phyloP scores from a whole-genome alignment of 2,888 invertebrate genomes.

The Bedellia somnulentella region DNA sequence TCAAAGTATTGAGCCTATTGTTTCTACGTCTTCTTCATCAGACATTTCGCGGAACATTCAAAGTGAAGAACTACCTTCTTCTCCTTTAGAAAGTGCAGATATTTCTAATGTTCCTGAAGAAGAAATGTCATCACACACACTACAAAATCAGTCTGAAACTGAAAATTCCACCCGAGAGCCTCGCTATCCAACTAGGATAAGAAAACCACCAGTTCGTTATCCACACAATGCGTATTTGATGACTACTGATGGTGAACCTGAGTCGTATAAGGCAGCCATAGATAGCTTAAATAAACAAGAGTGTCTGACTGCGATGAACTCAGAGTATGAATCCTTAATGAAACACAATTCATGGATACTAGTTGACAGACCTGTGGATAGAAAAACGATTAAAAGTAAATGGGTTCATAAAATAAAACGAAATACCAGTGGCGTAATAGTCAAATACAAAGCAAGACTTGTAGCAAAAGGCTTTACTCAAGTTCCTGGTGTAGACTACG shows the following conservation, averaged over 20 bases:
- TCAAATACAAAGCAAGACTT: too few species aligned
- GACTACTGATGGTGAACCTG: neutral
- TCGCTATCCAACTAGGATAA: neutral
- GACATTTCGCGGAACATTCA: neutral
- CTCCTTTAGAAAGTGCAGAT: too few species aligned
- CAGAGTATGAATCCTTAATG: conserved; percentile 1
- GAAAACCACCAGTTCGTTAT: neutral
- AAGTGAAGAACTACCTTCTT: too few species aligned
- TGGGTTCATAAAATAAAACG: neutral
- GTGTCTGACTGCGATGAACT: neutral
- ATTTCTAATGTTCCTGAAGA: too few species aligned
- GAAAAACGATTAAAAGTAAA: conserved; percentile 4
- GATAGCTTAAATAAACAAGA: neutral
- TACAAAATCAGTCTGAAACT: neutral
- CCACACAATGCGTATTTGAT: neutral
- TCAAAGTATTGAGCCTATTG: neutral
- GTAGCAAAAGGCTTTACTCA: too few species aligned
- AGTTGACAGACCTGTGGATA: neutral
- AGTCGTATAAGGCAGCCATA: neutral
- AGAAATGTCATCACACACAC: neutral
- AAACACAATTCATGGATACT: conserved; percentile 1
- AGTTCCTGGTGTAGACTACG: too few species aligned
- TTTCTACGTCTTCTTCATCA: too few species aligned
- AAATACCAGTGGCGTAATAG: neutral
- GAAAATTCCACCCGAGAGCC: too few species aligned